Percentiles rank a stretch among this genome's conserved stretches.
phyloP scores from a whole-genome alignment of 2,888 invertebrate species.

The Magallana nippona region DNA sequence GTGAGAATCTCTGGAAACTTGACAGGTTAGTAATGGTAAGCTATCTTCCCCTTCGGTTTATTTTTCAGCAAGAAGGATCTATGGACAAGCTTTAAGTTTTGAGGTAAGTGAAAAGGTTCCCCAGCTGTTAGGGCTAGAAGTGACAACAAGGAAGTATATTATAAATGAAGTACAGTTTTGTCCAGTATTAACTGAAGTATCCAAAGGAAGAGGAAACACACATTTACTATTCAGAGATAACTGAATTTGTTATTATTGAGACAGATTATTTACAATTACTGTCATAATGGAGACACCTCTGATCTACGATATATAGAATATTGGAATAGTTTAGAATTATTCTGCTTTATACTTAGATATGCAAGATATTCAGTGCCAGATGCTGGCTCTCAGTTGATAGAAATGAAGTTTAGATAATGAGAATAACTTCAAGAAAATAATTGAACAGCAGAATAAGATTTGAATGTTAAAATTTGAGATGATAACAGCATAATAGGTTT shows the following conservation, averaged over 20 bases:
- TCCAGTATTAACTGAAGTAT: constrained; percentile 3
- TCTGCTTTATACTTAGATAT: neutral
- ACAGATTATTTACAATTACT: neutral
- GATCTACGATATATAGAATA: neutral
- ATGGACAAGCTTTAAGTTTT: constrained; percentile 17
- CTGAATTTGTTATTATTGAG: neutral
- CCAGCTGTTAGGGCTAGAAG: constrained; percentile 30
- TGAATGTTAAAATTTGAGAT: neutral
- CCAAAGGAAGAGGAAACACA: constrained; percentile 3
- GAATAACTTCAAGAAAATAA: neutral
- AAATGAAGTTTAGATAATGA: neutral
- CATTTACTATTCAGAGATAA: neutral
- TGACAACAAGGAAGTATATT: neutral
- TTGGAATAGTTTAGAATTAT: too few species aligned
- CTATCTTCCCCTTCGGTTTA: constrained; percentile 2
- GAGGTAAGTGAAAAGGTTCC: constrained; percentile 19
- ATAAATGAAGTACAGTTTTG: neutral
- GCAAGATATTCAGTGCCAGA: neutral
- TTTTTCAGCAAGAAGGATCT: constrained; percentile 28
- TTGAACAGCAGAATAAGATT: neutral
- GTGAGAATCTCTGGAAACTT: neutral
- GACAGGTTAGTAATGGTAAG: constrained; percentile 33
- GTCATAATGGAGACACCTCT: neutral
- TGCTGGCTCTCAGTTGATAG: neutral
- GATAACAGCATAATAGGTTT: constrained; percentile 17